Evolutionary conservation across 2,797 vertebrate genomes (phyloP), one percentile per base, ranked within the genome.

Genomic region (Eremophila alpestris): DNA sequence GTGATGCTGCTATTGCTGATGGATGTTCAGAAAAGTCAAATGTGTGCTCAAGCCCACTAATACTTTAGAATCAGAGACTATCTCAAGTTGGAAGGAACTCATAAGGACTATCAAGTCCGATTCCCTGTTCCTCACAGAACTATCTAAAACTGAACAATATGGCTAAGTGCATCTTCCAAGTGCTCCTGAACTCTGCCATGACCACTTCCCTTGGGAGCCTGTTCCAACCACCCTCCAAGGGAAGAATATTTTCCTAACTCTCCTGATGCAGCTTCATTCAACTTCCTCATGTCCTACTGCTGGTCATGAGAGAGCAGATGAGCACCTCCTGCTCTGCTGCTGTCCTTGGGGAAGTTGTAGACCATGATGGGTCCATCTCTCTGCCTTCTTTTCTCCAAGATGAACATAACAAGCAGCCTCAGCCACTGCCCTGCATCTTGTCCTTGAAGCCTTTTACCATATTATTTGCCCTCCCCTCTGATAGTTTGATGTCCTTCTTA

Each of bases 261-360:
- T 38, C 27, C 32, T 73, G 41, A 62, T 2, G 5, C 29, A 34
- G 4, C 29, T 70, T 67, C 19, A 24, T 81, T 68, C 30, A 13
- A 54, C 32, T 41, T 78, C 58, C 45, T 71, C 0, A 1, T 58
- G 17, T 46, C 19, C 26, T 46, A 11, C 23, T 0, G 1, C 26
- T 71, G 69, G 9, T 69, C 41, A 51, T 24, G 30, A 75, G 36
- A 46, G 38, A 68, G 19, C 27, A 74, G 36, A 65, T 46, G 30
- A 71, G 43, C 38, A 62, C 24, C 8, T 76, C 20, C 18, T 1
- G 0, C 30, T 38, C 48, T 0, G 0, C 59, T 62, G 18, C 45
- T 7, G 11, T 38, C 23, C 34, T n/a, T 76, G 20, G 5, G 36
- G 54, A 87, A 62, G 36, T 7, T 64, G 64, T 34, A 51, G 30